Evolutionary conservation across 2,797 vertebrate species (phyloP).

Genomic region (Amblyopsis hoosieri): DNA sequence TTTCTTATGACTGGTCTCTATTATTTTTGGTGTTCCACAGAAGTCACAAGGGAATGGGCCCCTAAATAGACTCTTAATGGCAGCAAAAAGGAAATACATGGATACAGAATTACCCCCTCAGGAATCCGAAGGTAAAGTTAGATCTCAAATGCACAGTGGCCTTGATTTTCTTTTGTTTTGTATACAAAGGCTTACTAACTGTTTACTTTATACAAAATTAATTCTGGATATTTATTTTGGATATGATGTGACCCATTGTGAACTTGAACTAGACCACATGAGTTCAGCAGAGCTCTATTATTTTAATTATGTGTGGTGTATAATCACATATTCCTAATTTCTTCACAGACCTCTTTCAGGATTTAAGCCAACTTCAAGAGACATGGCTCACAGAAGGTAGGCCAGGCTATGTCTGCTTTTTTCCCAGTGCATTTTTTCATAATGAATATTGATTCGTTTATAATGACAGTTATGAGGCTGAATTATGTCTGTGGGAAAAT

Average conservation of each 20-base stretch:
- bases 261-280: too few species aligned
- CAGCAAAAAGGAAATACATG: slow-evolving; percentile 85
- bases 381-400: slow-evolving; percentile 98
- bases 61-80: slow-evolving; percentile 84
- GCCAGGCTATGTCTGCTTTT: slow-evolving; percentile 36
- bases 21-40: slow-evolving; percentile 72
- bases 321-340: slow-evolving; percentile 20
- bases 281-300: not conserved
- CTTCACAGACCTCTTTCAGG: slow-evolving; percentile 93
- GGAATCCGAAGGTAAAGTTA: slow-evolving; percentile 91
- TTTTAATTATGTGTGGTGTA: slow-evolving; percentile 14
- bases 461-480: not conserved
- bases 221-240: slow-evolving; percentile 13
- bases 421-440: slow-evolving; percentile 12
- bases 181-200: not conserved
- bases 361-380: slow-evolving; percentile 95
- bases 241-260: not conserved
- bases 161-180: slow-evolving; percentile 22
- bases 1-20: slow-evolving; percentile 53
- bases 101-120: slow-evolving; percentile 88
- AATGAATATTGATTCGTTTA: slow-evolving; percentile 4
- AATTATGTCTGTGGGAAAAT: slow-evolving; percentile 3
- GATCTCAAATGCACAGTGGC: slow-evolving; percentile 16
- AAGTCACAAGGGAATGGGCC: slow-evolving; percentile 88
- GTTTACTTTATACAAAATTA: not conserved